Conservation (phyloP, 2,888 invertebrate species). For the Nebria salina region DNA sequence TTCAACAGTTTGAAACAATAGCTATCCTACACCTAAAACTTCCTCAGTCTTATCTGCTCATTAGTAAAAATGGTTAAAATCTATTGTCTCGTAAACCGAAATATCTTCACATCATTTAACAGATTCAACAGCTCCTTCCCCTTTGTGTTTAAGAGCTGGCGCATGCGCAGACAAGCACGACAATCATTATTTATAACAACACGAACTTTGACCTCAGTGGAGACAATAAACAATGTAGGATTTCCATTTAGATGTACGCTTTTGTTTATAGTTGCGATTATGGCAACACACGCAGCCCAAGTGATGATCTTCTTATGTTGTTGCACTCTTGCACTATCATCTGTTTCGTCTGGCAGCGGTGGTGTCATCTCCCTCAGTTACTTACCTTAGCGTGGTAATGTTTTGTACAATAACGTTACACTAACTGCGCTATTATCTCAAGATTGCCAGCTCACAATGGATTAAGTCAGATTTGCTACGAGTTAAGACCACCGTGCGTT, state of each 20-base stretch:
- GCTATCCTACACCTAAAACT: neutral
- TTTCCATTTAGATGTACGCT: constrained; percentile 35
- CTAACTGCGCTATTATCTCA: constrained; percentile 46
- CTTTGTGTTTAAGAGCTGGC: neutral
- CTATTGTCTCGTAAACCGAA: constrained; percentile 3
- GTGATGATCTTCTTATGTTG: constrained; percentile 7
- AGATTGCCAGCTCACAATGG: constrained; percentile 47
- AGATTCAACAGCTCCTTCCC: constrained; percentile 3
- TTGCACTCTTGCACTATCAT: constrained; percentile 11
- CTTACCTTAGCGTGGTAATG: constrained; percentile 23
- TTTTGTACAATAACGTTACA: constrained; percentile 43
- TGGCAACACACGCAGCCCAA: constrained; percentile 8
- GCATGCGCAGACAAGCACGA: neutral
- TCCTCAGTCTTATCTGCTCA: constrained; percentile 3
- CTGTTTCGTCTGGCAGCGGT: constrained; percentile 11
- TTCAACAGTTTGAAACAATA: neutral
- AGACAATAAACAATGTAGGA: constrained; percentile 37
- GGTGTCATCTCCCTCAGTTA: neutral
- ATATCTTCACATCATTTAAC: constrained; percentile 27
- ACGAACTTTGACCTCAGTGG: constrained; percentile 30
- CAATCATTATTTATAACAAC: constrained; percentile 25
- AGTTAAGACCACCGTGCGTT: constrained; percentile 38
- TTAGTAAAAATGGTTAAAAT: constrained; percentile 13
- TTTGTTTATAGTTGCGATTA: constrained; percentile 44
- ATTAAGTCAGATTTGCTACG: constrained; percentile 46